Conservation (phyloP, 2,113 vertebrate genomes). For the Pholis gunnellus region DNA sequence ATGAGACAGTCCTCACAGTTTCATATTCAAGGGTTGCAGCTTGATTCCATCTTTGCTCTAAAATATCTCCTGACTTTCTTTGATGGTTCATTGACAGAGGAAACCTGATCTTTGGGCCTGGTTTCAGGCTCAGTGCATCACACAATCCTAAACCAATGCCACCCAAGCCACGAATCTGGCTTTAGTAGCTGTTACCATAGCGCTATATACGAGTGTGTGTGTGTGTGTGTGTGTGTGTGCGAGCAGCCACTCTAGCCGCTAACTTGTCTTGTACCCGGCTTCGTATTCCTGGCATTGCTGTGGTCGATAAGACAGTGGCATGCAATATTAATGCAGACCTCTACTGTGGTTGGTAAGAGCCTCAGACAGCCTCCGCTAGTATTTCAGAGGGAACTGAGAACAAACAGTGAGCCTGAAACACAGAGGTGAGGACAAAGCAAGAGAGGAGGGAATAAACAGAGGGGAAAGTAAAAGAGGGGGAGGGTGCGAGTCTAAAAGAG, state of each 20-base stretch:
- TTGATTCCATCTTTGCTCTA: constrained; percentile 9
- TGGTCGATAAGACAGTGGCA: constrained; percentile 88
- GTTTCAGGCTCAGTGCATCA: constrained; percentile 24
- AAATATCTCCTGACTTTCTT: constrained; percentile 19
- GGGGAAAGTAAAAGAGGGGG: neutral
- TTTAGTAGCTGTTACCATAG: constrained; percentile 26
- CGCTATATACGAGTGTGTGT: constrained; percentile 9
- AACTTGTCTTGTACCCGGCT: constrained; percentile 71
- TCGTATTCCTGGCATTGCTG: constrained; percentile 83
- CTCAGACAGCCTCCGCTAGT: constrained; percentile 85
- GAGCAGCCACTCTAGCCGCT: constrained; percentile 66
- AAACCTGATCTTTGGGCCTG: constrained; percentile 34
- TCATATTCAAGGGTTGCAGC: neutral
- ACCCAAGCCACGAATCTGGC: constrained; percentile 41
- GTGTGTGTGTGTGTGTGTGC: constrained; percentile 17
- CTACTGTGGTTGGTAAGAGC: constrained; percentile 92
- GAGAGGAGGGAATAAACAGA: constrained; percentile 36
- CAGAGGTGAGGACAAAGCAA: constrained; percentile 78
- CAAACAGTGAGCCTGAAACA: constrained; percentile 83
- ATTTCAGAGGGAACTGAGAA: constrained; percentile 86
- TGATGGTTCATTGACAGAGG: constrained; percentile 9
- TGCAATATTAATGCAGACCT: constrained; percentile 97
- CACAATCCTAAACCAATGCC: constrained; percentile 35
- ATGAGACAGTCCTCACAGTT: neutral
- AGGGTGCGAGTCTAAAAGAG: constrained; percentile 7